These are phyloP conservation scores for Murina feae DNA, from an alignment of 2,113 vertebrate species.

Conservation along the genomic window DNA sequence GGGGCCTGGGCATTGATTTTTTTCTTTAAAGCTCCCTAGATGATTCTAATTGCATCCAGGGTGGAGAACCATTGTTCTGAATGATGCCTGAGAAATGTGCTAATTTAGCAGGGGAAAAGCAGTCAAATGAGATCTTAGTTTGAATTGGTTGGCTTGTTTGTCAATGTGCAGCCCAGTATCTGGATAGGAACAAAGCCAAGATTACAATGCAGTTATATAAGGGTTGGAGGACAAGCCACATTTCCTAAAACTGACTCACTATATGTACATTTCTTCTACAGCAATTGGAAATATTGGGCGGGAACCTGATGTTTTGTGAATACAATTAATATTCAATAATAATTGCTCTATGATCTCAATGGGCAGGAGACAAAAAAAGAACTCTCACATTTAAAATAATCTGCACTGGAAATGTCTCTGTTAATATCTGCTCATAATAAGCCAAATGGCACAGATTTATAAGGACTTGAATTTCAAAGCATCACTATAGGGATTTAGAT, in stretches of 20 bases:
- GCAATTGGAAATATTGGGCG: background rate
- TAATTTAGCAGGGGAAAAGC: conserved; percentile 46
- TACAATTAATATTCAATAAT: background rate
- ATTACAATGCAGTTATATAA: conserved; percentile 47
- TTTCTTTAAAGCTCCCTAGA: conserved; percentile 30
- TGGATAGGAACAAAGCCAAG: conserved; percentile 61
- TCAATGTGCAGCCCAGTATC: conserved; percentile 25
- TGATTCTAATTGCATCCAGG: conserved; percentile 66
- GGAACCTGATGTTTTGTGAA: background rate
- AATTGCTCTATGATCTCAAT: background rate
- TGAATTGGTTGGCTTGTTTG: conserved; percentile 49
- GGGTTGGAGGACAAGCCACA: background rate
- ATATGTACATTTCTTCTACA: background rate
- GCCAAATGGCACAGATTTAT: background rate
- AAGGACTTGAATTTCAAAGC: conserved; percentile 9
- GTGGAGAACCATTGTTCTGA: conserved; percentile 56
- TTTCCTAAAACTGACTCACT: background rate
- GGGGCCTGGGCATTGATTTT: conserved; percentile 41
- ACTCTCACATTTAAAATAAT: conserved; percentile 4
- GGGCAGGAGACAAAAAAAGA: background rate
- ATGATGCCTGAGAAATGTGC: conserved; percentile 59
- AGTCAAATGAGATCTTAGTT: conserved; percentile 28
- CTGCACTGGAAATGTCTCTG: conserved; percentile 4
- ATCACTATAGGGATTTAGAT: background rate
- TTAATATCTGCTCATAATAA: background rate